Conservation (phyloP, 2,888 invertebrate genomes). For the Pandemis heparana region DNA sequence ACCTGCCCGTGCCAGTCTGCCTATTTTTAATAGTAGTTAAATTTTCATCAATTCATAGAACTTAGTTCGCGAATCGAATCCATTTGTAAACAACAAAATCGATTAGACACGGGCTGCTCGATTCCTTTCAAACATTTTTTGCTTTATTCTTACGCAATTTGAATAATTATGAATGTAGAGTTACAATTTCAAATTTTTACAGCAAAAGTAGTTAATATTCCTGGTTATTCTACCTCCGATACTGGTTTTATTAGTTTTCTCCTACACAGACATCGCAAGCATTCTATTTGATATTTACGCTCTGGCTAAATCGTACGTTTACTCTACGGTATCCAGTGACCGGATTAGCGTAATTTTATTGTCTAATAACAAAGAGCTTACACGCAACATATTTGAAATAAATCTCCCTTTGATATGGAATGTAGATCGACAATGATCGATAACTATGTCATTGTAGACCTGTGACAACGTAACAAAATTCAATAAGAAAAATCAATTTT, state of each 20-base stretch:
- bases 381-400: not conserved
- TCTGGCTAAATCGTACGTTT: not conserved
- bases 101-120: slow-evolving; percentile 17
- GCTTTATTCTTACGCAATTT: slow-evolving; percentile 24
- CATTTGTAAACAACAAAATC: slow-evolving; percentile 24
- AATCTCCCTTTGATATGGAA: not conserved
- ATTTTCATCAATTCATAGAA: not conserved
- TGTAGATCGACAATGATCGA: not conserved
- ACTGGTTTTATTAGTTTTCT: no score
- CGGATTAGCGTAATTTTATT: not conserved
- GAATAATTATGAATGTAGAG: not conserved
- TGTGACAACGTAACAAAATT: slow-evolving; percentile 21
- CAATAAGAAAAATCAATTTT: slow-evolving; percentile 33
- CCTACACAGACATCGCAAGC: no score
- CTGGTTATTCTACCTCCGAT: no score
- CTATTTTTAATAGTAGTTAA: slow-evolving; percentile 8
- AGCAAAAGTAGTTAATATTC: no score
- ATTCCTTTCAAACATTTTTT: slow-evolving; percentile 12
- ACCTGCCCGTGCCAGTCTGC: not conserved
- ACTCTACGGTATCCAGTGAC: not conserved
- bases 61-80: slow-evolving; percentile 30
- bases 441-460: not conserved
- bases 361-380: not conserved
- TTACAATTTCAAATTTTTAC: not conserved
- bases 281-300: not conserved